Evolutionary conservation across 2,113 vertebrate genomes (phyloP).

Genomic region (Odontophorus gujanensis): DNA sequence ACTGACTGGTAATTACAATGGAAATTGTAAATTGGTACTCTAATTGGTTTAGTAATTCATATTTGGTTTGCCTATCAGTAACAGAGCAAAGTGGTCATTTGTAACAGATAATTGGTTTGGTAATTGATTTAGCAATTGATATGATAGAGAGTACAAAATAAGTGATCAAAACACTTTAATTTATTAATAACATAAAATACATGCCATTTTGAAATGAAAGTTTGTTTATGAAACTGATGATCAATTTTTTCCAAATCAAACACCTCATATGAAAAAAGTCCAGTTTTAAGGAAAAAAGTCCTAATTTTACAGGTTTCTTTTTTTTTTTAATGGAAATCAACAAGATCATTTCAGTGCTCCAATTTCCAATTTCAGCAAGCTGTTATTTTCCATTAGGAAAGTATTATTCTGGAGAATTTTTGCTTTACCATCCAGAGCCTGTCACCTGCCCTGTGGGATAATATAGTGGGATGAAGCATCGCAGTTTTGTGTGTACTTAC

Average conservation of each 20-base stretch:
- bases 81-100: conserved; percentile 36
- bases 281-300: neutral
- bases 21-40: conserved; percentile 63
- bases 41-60: conserved; percentile 67
- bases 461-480: accelerated
- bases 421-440: neutral
- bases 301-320: neutral
- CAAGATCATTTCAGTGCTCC: neutral
- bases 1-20: conserved; percentile 54
- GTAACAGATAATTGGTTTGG: conserved; percentile 57
- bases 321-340: neutral
- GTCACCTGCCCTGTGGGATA: neutral
- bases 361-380: neutral
- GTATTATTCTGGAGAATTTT: neutral
- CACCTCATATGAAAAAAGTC: neutral
- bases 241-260: neutral
- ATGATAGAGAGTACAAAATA: neutral
- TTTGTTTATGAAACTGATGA: neutral
- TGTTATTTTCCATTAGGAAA: neutral
- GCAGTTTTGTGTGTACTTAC: neutral
- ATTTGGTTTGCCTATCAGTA: conserved; percentile 48
- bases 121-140: conserved; percentile 49
- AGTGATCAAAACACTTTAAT: neutral
- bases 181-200: neutral
- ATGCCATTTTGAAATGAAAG: neutral